phyloP scores from a whole-genome alignment of 2,888 invertebrate species.

The Anagyrus pseudococci region DNA sequence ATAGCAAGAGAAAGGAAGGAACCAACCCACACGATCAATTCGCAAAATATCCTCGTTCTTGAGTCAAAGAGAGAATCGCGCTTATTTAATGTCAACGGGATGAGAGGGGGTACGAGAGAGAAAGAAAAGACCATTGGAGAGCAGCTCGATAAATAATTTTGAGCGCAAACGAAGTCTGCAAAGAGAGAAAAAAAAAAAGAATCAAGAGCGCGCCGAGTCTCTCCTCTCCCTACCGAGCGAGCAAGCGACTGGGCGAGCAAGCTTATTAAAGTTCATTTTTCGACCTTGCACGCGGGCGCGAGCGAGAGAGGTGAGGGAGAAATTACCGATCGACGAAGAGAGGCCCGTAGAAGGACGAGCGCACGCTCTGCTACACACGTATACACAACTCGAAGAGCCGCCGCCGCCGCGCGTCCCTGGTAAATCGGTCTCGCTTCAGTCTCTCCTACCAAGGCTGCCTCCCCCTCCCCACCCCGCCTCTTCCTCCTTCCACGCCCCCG shows the following conservation, averaged over 20 bases:
- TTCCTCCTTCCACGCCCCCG: not conserved
- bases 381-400: not conserved
- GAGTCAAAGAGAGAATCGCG: no score
- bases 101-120: no score
- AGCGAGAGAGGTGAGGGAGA: slow-evolving; percentile 38
- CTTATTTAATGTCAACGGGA: no score
- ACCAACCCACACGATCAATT: no score
- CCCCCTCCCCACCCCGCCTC: slow-evolving; percentile 26
- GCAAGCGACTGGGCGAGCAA: slow-evolving; percentile 13
- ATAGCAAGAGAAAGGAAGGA: no score
- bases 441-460: slow-evolving; percentile 26
- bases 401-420: slow-evolving; percentile 13
- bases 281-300: slow-evolving; percentile 39
- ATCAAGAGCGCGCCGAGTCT: not conserved
- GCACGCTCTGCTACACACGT: slow-evolving; percentile 4
- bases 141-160: no score
- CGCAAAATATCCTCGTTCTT: no score
- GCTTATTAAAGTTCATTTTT: slow-evolving; percentile 39
- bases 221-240: slow-evolving; percentile 12
- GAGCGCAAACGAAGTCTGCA: not conserved
- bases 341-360: slow-evolving; percentile 27
- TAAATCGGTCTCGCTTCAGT: slow-evolving; percentile 28
- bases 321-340: slow-evolving; percentile 30
- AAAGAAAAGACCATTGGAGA: no score
- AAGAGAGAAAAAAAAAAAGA: slow-evolving; percentile 1